These are phyloP conservation scores for Zaprionus africanus DNA, from an alignment of 1,140 invertebrate genomes.

Conservation along the genomic window DNA sequence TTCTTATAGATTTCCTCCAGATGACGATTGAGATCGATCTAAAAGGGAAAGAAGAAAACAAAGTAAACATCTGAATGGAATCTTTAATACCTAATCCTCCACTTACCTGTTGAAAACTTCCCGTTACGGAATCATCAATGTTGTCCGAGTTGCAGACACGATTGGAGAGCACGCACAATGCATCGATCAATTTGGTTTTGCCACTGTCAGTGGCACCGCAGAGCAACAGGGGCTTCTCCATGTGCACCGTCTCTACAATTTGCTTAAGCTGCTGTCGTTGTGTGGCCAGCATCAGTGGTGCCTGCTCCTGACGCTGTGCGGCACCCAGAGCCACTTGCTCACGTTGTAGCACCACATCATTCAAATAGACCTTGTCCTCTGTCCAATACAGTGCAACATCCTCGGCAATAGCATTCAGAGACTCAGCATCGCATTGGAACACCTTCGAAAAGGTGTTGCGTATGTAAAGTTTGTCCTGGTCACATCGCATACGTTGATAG, in stretches of 20 bases:
- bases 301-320: conserved; percentile 43
- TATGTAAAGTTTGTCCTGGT: conserved; percentile 76
- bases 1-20: conserved; percentile 87
- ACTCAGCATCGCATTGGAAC: conserved; percentile 73
- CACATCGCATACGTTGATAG: conserved; percentile 82
- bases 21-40: conserved; percentile 89
- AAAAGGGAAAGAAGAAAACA: conserved; percentile 63
- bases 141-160: conserved; percentile 74
- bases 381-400: conserved; percentile 83
- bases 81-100: background rate
- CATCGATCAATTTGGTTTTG: conserved; percentile 82
- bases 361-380: conserved; percentile 70
- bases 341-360: conserved; percentile 73
- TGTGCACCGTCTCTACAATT: conserved; percentile 76
- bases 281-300: conserved; percentile 62
- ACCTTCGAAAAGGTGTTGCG: conserved; percentile 65
- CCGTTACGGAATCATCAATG: conserved; percentile 83
- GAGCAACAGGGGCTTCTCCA: conserved; percentile 78
- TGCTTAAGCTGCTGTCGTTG: conserved; percentile 77
- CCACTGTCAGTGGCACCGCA: conserved; percentile 80
- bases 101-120: conserved; percentile 80
- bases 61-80: background rate
- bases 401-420: conserved; percentile 66
- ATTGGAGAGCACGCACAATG: conserved; percentile 73
- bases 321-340: conserved; percentile 32